Evolutionary conservation across 2,888 invertebrate genomes (phyloP).

Genomic region (Pterostichus niger): DNA sequence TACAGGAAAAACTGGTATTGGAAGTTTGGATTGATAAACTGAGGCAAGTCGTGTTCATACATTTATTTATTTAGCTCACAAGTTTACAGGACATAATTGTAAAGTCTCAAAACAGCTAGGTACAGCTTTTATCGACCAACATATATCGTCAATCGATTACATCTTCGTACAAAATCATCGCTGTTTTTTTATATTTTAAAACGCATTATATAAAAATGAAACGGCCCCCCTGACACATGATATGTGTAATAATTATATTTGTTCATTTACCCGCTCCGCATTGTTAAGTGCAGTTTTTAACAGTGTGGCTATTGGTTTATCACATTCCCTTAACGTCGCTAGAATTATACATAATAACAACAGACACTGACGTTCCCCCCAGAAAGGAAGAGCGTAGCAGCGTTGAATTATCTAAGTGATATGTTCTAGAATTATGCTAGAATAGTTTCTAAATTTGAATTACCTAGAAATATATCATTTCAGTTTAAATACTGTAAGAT

Average conservation of each 20-base stretch:
- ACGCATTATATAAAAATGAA: slow-evolving; percentile 66
- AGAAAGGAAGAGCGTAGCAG: slow-evolving; percentile 56
- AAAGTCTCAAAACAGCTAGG: slow-evolving; percentile 63
- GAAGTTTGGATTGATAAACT: slow-evolving; percentile 25
- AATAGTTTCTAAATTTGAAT: slow-evolving; percentile 63
- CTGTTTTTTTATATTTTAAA: slow-evolving; percentile 63
- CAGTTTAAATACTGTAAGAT: slow-evolving; percentile 64
- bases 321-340: slow-evolving; percentile 66
- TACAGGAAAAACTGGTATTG: background rate
- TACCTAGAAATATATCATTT: slow-evolving; percentile 61
- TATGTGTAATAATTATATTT: slow-evolving; percentile 42
- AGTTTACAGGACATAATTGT: slow-evolving; percentile 66
- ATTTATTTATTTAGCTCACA: slow-evolving; percentile 65
- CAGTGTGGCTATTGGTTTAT: slow-evolving; percentile 66
- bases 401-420: slow-evolving; percentile 65
- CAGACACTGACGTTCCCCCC: slow-evolving; percentile 58
- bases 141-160: slow-evolving; percentile 50
- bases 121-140: slow-evolving; percentile 48
- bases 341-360: slow-evolving; percentile 67
- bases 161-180: slow-evolving; percentile 64
- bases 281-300: slow-evolving; percentile 65
- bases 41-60: slow-evolving; percentile 51
- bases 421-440: slow-evolving; percentile 64
- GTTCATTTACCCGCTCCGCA: slow-evolving; percentile 60
- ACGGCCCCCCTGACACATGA: slow-evolving; percentile 55